Conservation (phyloP, 2,113 vertebrate species). For the Corythornis cristatus region DNA sequence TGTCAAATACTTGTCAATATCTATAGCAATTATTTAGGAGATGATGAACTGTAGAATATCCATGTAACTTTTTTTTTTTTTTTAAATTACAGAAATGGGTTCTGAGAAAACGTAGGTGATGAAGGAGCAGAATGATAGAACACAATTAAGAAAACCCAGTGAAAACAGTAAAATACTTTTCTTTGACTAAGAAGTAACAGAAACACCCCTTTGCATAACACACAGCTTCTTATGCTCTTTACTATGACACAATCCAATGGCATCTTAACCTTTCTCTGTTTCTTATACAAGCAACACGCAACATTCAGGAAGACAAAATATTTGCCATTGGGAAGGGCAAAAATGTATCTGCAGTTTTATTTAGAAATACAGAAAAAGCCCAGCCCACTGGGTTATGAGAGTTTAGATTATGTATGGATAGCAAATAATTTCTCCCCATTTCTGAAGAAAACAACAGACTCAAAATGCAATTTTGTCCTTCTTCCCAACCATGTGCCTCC, state of each 20-base stretch:
- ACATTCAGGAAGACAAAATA: constrained; percentile 13
- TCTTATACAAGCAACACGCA: neutral
- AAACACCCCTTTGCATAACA: neutral
- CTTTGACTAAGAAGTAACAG: neutral
- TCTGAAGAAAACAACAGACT: neutral
- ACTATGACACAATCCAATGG: neutral
- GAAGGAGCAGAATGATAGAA: neutral
- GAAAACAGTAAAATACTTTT: neutral
- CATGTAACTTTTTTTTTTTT: neutral
- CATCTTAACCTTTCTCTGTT: neutral
- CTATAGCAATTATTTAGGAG: neutral
- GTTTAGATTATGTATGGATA: neutral
- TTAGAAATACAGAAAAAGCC: neutral
- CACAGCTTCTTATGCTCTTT: neutral
- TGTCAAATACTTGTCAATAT: neutral
- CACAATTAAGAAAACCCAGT: neutral
- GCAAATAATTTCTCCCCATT: neutral
- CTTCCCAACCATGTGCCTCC: neutral
- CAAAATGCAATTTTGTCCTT: neutral
- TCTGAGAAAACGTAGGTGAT: neutral
- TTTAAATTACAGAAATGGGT: neutral
- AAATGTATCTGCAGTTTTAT: neutral
- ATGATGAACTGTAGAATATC: neutral
- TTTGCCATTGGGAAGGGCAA: neutral
- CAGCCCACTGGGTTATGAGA: rapidly evolving